These are phyloP conservation scores for Bradypus variegatus DNA, from an alignment of 2,797 vertebrate genomes.

Conservation along the genomic window DNA sequence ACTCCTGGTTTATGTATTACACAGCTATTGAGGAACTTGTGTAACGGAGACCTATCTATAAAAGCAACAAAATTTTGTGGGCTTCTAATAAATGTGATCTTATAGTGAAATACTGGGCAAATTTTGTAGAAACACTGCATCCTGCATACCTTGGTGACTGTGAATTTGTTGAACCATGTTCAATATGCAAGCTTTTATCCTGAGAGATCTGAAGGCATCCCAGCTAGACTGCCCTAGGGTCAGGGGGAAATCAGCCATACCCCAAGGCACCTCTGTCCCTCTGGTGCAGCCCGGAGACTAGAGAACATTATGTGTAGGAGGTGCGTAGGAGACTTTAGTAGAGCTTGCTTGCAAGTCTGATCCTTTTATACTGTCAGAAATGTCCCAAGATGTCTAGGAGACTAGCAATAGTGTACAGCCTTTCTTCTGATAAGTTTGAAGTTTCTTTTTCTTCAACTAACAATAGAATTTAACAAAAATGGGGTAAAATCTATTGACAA, in stretches of 20 bases:
- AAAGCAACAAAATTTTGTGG: not conserved
- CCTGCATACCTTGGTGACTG: accelerated
- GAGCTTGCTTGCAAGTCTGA: not conserved
- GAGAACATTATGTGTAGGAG: not conserved
- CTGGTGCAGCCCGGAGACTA: too few species aligned
- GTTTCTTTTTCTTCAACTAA: not conserved
- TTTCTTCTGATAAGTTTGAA: not conserved
- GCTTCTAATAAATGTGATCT: not conserved
- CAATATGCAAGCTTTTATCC: not conserved
- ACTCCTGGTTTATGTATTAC: not conserved
- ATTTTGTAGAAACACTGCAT: not conserved
- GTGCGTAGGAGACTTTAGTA: not conserved
- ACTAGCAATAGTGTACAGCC: too few species aligned
- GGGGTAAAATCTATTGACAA: not conserved
- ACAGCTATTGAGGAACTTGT: not conserved
- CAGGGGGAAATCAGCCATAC: too few species aligned
- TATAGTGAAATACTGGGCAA: not conserved
- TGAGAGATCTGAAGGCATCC: too few species aligned
- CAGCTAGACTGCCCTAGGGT: too few species aligned
- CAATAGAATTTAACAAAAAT: not conserved
- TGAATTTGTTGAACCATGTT: not conserved
- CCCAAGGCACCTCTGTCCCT: too few species aligned
- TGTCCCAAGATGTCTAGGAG: not conserved
- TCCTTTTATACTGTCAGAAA: not conserved
- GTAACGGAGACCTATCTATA: not conserved